Evolutionary conservation across 2,113 vertebrate genomes (phyloP).

Genomic region (Diadophis punctatus): DNA sequence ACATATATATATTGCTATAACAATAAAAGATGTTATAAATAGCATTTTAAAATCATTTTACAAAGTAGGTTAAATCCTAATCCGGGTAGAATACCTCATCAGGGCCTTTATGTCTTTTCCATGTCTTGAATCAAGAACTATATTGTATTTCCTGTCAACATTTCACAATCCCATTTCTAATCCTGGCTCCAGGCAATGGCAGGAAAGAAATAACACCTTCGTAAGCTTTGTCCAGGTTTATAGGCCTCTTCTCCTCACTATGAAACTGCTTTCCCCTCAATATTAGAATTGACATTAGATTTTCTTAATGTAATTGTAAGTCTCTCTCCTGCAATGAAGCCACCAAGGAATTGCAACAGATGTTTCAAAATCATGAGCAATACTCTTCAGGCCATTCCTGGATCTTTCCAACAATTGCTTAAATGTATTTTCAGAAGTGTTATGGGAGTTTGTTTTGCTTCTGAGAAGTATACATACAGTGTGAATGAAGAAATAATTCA

Average conservation of each 20-base stretch:
- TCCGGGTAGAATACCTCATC: conserved; percentile 2
- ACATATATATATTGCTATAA: conserved; percentile 20
- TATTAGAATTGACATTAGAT: background rate
- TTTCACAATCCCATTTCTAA: background rate
- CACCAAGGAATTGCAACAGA: background rate
- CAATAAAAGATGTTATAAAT: background rate
- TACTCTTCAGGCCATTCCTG: background rate
- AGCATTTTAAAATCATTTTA: conserved; percentile 29
- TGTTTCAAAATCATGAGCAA: background rate
- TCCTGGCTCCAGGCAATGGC: background rate
- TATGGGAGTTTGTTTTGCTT: conserved; percentile 18
- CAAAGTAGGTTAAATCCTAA: conserved; percentile 2
- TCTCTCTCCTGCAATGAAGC: background rate
- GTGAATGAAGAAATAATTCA: background rate
- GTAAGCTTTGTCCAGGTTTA: background rate
- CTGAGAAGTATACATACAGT: conserved; percentile 9
- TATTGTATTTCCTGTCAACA: background rate
- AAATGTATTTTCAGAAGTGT: background rate
- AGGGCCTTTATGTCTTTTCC: background rate
- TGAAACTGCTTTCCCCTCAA: conserved; percentile 16
- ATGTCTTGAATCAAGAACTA: background rate
- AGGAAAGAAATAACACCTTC: conserved; percentile 5
- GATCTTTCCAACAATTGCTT: background rate
- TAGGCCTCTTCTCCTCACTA: background rate
- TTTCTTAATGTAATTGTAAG: background rate